Evolutionary conservation across 2,888 invertebrate genomes (phyloP).

Genomic region (Melinaea menophilus): DNA sequence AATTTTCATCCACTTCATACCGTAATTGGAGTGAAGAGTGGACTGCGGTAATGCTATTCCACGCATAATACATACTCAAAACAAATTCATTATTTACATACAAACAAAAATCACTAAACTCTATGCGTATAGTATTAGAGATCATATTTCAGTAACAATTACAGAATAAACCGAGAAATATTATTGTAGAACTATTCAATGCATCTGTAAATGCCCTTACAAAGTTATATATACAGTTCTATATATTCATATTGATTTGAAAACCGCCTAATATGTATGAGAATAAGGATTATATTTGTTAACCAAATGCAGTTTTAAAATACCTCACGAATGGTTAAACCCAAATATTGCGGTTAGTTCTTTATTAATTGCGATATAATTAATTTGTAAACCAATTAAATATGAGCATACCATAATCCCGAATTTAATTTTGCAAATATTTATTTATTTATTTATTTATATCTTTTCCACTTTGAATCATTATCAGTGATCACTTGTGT

Average conservation of each 20-base stretch:
- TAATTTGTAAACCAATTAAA: too few relatives aligned
- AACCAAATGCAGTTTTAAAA: neutral
- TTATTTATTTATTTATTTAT: too few relatives aligned
- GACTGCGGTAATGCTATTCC: slow-evolving; percentile 41
- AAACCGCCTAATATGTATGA: neutral
- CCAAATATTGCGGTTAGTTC: neutral
- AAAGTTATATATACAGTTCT: slow-evolving; percentile 21
- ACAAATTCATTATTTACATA: slow-evolving; percentile 22
- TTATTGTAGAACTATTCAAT: too few relatives aligned
- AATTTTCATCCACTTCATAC: slow-evolving; percentile 64
- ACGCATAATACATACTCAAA: slow-evolving; percentile 38
- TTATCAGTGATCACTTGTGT: too few relatives aligned
- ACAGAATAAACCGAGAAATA: too few relatives aligned
- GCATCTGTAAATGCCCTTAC: slow-evolving; percentile 23
- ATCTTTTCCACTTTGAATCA: too few relatives aligned
- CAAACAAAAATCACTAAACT: neutral
- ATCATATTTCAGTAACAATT: slow-evolving; percentile 9
- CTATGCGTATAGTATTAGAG: slow-evolving; percentile 14
- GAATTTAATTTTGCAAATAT: too few relatives aligned
- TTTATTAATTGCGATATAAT: neutral
- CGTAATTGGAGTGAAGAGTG: slow-evolving; percentile 62
- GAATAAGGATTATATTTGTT: slow-evolving; percentile 11
- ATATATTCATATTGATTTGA: neutral
- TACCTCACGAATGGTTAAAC: neutral
- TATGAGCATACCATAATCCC: too few relatives aligned